Evolutionary conservation across 1,140 invertebrate genomes (phyloP), one percentile per base, ranked within the genome.

Genomic region (Musca domestica): DNA sequence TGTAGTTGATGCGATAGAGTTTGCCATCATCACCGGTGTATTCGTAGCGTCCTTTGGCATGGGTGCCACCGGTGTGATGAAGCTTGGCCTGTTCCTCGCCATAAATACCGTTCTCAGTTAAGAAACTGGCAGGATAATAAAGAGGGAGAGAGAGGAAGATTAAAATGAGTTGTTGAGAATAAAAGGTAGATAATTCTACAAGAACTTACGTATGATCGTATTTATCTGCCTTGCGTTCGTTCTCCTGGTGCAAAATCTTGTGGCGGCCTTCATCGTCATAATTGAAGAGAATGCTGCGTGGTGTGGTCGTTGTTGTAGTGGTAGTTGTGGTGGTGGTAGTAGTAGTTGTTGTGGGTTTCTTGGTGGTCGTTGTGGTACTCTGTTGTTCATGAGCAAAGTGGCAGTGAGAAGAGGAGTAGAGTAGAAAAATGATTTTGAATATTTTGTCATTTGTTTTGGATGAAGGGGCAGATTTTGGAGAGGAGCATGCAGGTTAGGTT

Each of bases 31-130:
- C 83, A 7, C 85, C 86, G 22, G 85, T 81, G 68, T 87, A 88
- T 73, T 86, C 85, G 68, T 87, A 89, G 70, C 84, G 86, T 15
- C 88, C 88, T 25, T 85, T 83, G 0, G 87, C 89, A 47, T 86
- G 86, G 58, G 88, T 87, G 3, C 88, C 88, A 27, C 86, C 83
- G n/a, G 88, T 85, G 22, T 86, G 85, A 67, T 87, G 85, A n/a
- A 86, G 71, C 66, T 83, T 82, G 2, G 89, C 91, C 67, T 87
- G 84, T 78, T 92, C 90, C 78, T 90, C 83, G 19, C 86, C 89
- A 69, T 88, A 86, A 70, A 92, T 92, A 69, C 91, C 91, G 77
- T 93, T 91, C 67, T 86, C 89, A n/a, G 90, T 90, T 76, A 92
- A 88, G 82, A 88, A 92, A 76, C 87, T 90, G 12, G 22, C n/a